Percentiles rank a stretch among this genome's conserved stretches.
Evolutionary conservation across 2,797 vertebrate species (phyloP).

Genomic region (Sparidentex hasta): DNA sequence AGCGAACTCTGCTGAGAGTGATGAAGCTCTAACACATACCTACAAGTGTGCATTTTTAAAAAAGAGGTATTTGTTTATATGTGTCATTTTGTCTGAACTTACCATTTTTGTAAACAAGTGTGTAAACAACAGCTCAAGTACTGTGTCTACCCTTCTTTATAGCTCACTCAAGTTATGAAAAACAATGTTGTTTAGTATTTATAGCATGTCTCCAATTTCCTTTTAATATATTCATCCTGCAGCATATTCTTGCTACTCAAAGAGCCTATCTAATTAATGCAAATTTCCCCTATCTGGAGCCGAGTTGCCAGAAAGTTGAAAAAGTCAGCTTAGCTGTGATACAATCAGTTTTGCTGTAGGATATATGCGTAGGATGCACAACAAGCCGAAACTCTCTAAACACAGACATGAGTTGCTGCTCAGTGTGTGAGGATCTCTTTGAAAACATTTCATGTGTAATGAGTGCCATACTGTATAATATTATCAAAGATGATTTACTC

Average conservation of each 20-base stretch:
- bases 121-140: conserved; percentile 1
- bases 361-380: conserved; percentile 75
- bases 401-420: conserved; percentile 54
- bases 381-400: conserved; percentile 71
- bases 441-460: conserved; percentile 71
- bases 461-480: conserved; percentile 49
- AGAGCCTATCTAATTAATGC: conserved; percentile 85
- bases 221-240: conserved; percentile 79
- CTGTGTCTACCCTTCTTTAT: conserved; percentile 10
- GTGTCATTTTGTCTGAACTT: conserved; percentile 13
- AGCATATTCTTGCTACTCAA: conserved; percentile 75
- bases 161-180: conserved; percentile 19
- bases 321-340: conserved; percentile 81
- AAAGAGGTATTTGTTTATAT: background rate
- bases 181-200: conserved; percentile 71
- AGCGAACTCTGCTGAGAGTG: conserved; percentile 39
- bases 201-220: conserved; percentile 56
- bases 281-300: conserved; percentile 79
- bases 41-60: background rate
- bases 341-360: conserved; percentile 78
- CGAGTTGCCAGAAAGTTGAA: conserved; percentile 81
- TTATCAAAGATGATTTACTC: conserved; percentile 50
- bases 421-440: conserved; percentile 39
- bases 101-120: conserved; percentile 14
- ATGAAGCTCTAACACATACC: conserved; percentile 7